phyloP scores from a whole-genome alignment of 2,797 vertebrate species.

The Alca torda region DNA sequence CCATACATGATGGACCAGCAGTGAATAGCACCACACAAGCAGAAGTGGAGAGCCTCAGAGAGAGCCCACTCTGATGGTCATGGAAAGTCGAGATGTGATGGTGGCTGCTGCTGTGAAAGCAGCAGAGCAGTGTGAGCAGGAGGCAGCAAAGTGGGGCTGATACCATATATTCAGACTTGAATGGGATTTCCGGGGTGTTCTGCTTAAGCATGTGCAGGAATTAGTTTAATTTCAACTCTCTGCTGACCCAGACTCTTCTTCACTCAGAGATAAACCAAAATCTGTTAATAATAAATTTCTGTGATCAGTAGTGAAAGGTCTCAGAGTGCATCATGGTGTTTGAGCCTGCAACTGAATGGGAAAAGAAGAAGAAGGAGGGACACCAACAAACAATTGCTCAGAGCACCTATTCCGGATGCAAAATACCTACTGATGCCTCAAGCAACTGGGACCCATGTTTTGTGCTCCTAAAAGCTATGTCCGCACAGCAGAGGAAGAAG shows the following conservation, averaged over 20 bases:
- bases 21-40: background rate
- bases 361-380: background rate
- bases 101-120: background rate
- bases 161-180: background rate
- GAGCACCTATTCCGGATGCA: background rate
- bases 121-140: background rate
- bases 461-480: background rate
- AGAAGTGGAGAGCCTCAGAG: background rate
- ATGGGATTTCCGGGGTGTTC: background rate
- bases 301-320: background rate
- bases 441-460: background rate
- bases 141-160: background rate
- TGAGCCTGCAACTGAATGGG: background rate
- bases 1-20: fast-evolving
- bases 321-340: background rate
- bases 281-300: background rate
- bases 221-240: background rate
- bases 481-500: background rate
- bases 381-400: background rate
- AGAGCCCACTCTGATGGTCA: fast-evolving
- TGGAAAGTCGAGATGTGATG: background rate
- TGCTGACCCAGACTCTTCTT: background rate
- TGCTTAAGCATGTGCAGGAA: background rate
- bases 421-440: background rate
- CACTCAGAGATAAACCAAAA: background rate